phyloP scores from a whole-genome alignment of 1,140 invertebrate genomes.

The Bombus haemorrhoidalis region DNA sequence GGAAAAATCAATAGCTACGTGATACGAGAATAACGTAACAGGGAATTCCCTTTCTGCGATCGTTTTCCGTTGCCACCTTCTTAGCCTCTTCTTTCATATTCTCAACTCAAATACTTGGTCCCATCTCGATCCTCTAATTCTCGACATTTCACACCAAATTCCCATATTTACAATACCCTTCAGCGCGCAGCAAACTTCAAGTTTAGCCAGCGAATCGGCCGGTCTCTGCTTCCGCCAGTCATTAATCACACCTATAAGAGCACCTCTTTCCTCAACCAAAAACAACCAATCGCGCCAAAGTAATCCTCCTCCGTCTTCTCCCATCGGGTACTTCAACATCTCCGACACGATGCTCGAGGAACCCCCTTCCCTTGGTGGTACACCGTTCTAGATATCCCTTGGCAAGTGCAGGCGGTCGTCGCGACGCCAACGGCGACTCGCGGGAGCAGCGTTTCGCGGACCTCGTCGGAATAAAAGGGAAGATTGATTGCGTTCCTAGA shows the following conservation, averaged over 20 bases:
- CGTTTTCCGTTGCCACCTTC: not conserved
- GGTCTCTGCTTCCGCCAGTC: not conserved
- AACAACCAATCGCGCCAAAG: not conserved
- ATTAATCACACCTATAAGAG: not conserved
- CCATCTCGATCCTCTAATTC: not conserved
- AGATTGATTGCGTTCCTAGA: constrained; percentile 56
- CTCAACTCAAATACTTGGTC: too few species aligned
- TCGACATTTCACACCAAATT: not conserved
- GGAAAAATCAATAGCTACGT: not conserved
- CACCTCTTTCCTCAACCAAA: not conserved
- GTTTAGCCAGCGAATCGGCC: not conserved
- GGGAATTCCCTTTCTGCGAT: not conserved
- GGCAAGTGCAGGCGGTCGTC: constrained; percentile 56
- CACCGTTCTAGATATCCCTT: constrained; percentile 58
- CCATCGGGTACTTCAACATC: not conserved
- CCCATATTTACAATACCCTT: not conserved
- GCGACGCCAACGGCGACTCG: constrained; percentile 49
- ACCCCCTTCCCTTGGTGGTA: not conserved
- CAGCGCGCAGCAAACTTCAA: not conserved
- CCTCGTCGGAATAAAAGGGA: constrained; percentile 54
- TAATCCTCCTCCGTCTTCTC: not conserved
- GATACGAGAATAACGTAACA: not conserved
- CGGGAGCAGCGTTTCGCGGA: constrained; percentile 52
- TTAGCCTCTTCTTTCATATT: too few species aligned
- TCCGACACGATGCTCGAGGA: not conserved